phyloP scores from a whole-genome alignment of 2,888 invertebrate species.

The Proisotoma minuta region DNA sequence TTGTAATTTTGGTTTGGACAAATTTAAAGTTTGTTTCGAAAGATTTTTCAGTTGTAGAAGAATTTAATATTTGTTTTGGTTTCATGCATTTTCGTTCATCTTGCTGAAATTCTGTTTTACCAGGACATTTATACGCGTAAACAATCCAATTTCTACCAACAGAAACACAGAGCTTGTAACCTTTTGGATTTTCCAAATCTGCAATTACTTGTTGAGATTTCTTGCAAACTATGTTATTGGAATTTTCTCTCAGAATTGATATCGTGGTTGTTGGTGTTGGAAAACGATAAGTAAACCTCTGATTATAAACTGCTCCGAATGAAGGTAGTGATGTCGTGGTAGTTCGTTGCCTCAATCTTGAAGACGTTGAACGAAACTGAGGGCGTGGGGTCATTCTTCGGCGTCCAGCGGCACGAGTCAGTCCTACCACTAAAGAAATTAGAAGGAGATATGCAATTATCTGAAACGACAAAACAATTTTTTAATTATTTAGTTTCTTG shows the following conservation, averaged over 20 bases:
- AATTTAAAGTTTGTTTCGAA: too few species aligned
- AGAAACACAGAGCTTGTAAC: not conserved
- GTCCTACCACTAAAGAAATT: too few species aligned
- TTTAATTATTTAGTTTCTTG: too few species aligned
- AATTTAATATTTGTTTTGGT: not conserved
- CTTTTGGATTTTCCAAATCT: not conserved
- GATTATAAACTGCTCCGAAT: not conserved
- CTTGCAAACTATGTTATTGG: not conserved
- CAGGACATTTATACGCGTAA: constrained; percentile 4
- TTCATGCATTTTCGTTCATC: not conserved
- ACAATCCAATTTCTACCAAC: not conserved
- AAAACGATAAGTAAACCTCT: not conserved
- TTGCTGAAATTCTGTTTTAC: not conserved
- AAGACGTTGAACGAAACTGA: too few species aligned
- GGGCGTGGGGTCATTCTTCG: too few species aligned
- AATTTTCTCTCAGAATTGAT: not conserved
- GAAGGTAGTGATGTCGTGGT: too few species aligned
- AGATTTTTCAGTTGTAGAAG: not conserved
- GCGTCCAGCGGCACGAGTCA: not conserved
- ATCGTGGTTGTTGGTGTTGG: not conserved
- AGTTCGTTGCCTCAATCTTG: too few species aligned
- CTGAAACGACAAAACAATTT: too few species aligned
- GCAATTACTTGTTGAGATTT: not conserved
- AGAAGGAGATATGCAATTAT: too few species aligned
- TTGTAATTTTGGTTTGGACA: not conserved